Evolutionary conservation across 2,113 vertebrate species (phyloP).

Genomic region (Ardeotis arabs): DNA sequence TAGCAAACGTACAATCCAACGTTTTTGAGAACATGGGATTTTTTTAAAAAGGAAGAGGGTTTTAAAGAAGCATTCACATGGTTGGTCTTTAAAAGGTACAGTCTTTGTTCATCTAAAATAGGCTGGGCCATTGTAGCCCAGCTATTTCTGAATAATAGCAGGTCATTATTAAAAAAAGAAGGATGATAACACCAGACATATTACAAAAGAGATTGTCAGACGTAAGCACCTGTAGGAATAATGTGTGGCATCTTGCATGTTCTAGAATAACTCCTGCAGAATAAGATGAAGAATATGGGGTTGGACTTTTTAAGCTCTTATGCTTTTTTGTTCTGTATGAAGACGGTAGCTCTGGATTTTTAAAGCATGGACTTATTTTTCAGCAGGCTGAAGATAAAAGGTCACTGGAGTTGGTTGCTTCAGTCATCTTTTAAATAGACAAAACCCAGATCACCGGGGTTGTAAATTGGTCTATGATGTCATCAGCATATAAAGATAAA

Average conservation of each 20-base stretch:
- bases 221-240: not conserved
- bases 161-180: not conserved
- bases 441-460: not conserved
- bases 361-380: not conserved
- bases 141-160: not conserved
- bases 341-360: not conserved
- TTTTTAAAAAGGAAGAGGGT: not conserved
- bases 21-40: not conserved
- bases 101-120: not conserved
- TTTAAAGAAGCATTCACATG: not conserved
- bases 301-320: not conserved
- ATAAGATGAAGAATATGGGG: not conserved
- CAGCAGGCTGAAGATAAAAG: not conserved
- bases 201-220: not conserved
- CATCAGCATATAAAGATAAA: not conserved
- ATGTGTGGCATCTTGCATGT: not conserved
- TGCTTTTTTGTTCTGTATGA: not conserved
- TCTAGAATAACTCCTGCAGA: not conserved
- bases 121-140: not conserved
- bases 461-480: not conserved
- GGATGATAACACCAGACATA: not conserved
- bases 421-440: not conserved
- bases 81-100: not conserved
- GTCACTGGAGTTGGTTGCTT: not conserved
- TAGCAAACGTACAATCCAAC: not conserved